Base-by-base conservation (phyloP, 2,797 vertebrate species). In the Syndactyla subalaris region DNA sequence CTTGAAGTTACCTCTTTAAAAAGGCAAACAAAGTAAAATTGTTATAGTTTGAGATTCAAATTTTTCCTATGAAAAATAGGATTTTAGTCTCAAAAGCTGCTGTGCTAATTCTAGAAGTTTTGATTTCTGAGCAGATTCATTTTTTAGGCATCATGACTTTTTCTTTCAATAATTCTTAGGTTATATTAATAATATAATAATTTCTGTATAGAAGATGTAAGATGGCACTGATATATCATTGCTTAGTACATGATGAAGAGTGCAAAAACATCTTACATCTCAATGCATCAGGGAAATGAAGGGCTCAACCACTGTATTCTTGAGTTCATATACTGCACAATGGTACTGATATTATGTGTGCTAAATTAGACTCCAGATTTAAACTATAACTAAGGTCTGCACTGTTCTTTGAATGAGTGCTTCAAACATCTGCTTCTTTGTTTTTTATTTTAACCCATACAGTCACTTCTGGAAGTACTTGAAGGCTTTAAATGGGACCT, bases 381-480 rank as follows among this genome's bases (percentile, higher is more conserved):
- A 88, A 67, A 20, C 68, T 58, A 29, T 10, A 38, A 34, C 29
- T 45, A 4, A 61, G 27, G 57, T 86, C 63, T 75, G 24, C 23
- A 26, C 1, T 0, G 4, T 20, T 71, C 3, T 2, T 63, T 45
- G 61, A 55, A 39, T 12, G 12, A 65, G 6, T 0, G 0, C 66
- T 87, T 81, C 34, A 38, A 48, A 59, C 26, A 51, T 19, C 14
- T 75, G 27, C 49, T 63, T 59, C 11, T 39, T 34, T 36, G 3
- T 62, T 16, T 67, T 70, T 12, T 67, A 10, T 85, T 89, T 15
- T 43, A 55, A 17, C 67, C 36, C 77, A 38, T 79, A n/a, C 36
- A 48, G 22, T 24, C 3, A 16, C 10, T 67, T 72, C 67, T 83
- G 59, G 29, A 41, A 82, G 12, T 73, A 43, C 88, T 78, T 57